Evolutionary conservation across 2,888 invertebrate species (phyloP), one percentile per base, ranked within the genome.

Genomic region (Mythimna lalbum): DNA sequence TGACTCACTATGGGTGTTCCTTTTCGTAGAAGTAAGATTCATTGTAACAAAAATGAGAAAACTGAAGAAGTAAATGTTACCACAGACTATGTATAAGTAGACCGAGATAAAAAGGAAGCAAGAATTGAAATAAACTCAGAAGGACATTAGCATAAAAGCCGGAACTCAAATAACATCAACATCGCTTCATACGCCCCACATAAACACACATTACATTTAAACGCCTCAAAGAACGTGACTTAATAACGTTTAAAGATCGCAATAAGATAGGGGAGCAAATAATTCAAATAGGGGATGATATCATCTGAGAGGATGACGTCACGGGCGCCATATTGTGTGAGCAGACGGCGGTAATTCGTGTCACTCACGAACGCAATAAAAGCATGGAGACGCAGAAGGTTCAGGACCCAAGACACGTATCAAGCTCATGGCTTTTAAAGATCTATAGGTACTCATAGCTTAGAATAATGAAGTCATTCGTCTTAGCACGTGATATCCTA

Each of bases 271-370:
- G 80, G 82, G 69, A 63, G 62, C 31, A 65, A 80, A 79, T 74
- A 55, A 82, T 84, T 80, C 73, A 76, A 78, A 83, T 76, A 72
- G 63, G 75, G 76, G 69, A 78, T 84, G 85, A 84, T 75, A 71
- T 85, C 83, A 84, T 73, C 61, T 63, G 19, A 68, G 64, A 61
- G 60, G 56, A 0, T 83, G 83, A 81, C 78, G 73, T 85, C 78
- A 78, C 66, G 33, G 47, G 27, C 62, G 67, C 66, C 56, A 59
- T 72, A 68, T 59, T 69, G 70, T 72, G 52, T 33, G 57, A 64
- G 50, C 47, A 47, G 57, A n/a, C 66, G 43, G 55, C 57, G 64
- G 56, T 73, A 64, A 76, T 69, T 70, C 67, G 72, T 74, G 74
- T 82, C 84, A 73, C 78, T 68, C 67, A 73, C 73, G 75, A 69